Conservation (phyloP, 2,113 vertebrate species). For the Mola mola region DNA sequence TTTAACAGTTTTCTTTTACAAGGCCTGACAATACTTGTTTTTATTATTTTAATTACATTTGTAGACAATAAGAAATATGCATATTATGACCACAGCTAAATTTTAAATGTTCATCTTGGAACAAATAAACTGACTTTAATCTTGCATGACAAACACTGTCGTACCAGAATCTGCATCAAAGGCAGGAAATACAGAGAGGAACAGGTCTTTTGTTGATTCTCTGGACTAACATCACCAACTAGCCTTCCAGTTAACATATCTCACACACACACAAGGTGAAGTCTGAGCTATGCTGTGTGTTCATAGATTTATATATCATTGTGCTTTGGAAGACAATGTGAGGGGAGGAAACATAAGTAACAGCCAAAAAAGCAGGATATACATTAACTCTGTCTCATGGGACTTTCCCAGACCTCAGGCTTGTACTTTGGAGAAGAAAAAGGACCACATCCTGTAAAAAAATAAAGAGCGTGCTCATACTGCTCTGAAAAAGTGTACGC, state of each 20-base stretch:
- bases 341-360: slow-evolving; percentile 34
- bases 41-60: no score
- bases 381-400: slow-evolving; percentile 24
- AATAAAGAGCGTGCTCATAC: no score
- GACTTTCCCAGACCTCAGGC: slow-evolving; percentile 25
- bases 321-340: slow-evolving; percentile 13
- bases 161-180: no score
- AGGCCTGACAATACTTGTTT: no score
- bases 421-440: neutral
- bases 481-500: no score
- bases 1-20: no score
- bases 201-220: slow-evolving; percentile 21
- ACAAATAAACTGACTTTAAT: no score
- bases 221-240: slow-evolving; percentile 32
- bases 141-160: no score
- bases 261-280: slow-evolving; percentile 1
- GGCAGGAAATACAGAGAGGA: slow-evolving; percentile 46
- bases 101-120: no score
- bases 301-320: slow-evolving; percentile 18
- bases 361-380: neutral
- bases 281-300: slow-evolving; percentile 6
- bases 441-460: neutral
- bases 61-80: no score
- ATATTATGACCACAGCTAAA: no score
- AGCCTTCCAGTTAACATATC: no score